Evolutionary conservation across 2,797 vertebrate species (phyloP).

Genomic region (Psittacula derbiana): DNA sequence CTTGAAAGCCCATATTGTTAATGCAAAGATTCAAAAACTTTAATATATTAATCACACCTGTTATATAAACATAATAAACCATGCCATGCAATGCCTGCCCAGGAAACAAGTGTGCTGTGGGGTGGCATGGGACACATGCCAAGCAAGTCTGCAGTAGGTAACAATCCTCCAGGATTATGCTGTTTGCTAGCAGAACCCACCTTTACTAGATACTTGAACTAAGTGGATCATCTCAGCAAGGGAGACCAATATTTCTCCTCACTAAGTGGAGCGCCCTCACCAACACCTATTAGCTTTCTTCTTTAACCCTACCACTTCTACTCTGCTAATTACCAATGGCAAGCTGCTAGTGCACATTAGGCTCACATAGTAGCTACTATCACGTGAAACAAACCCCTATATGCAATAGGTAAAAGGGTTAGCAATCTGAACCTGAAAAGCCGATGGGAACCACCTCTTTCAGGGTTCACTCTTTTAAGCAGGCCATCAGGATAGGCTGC

Average conservation of each 20-base stretch:
- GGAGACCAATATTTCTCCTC: not conserved
- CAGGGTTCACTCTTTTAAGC: not conserved
- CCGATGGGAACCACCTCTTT: not conserved
- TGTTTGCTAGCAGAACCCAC: not conserved
- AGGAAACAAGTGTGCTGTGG: not conserved
- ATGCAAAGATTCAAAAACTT: not conserved
- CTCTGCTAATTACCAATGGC: not conserved
- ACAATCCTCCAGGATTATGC: not conserved
- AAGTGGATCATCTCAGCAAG: not conserved
- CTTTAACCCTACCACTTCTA: not conserved
- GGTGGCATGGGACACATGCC: not conserved
- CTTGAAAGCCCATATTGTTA: not conserved
- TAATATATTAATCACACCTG: not conserved
- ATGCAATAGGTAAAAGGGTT: not conserved
- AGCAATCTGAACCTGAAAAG: not conserved
- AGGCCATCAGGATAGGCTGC: not conserved
- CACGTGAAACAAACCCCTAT: accelerated
- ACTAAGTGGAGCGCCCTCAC: not conserved
- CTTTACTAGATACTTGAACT: not conserved
- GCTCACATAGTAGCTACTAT: not conserved
- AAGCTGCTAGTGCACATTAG: not conserved
- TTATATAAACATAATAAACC: not conserved
- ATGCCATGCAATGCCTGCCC: slow-evolving; percentile 9
- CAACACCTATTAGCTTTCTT: not conserved
- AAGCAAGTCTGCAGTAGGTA: not conserved